Evolutionary conservation across 2,888 invertebrate species (phyloP).

Genomic region (Drosophila ezoana): DNA sequence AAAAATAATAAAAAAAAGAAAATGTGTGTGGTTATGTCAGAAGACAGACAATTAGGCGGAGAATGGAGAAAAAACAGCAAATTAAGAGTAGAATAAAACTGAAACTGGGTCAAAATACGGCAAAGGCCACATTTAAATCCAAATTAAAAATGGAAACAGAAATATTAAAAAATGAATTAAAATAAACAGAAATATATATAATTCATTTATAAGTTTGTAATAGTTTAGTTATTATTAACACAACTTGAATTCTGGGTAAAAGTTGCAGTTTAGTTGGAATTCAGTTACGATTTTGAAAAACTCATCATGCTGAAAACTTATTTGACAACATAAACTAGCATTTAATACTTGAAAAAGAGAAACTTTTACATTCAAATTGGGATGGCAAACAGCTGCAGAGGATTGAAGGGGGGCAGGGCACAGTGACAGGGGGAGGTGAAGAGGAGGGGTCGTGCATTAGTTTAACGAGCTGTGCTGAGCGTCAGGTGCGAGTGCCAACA

Average conservation of each 20-base stretch:
- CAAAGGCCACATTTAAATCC: neutral
- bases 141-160: conserved; percentile 2
- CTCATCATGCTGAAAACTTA: conserved; percentile 20
- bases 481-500: conserved; percentile 10
- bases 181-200: conserved; percentile 6
- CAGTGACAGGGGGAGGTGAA: neutral
- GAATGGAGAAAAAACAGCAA: neutral
- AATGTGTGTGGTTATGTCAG: neutral
- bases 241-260: conserved; percentile 10
- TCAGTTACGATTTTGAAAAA: conserved; percentile 22
- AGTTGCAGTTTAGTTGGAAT: conserved; percentile 18
- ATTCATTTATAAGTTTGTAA: conserved; percentile 21
- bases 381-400: conserved; percentile 15
- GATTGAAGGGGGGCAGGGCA: neutral
- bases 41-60: conserved; percentile 10
- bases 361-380: conserved; percentile 33
- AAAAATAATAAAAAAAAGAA: conserved; percentile 8
- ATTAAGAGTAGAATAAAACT: neutral
- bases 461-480: conserved; percentile 10
- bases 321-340: conserved; percentile 27
- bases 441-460: conserved; percentile 15
- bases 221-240: conserved; percentile 14
- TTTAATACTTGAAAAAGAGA: conserved; percentile 16
- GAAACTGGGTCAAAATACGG: conserved; percentile 23
- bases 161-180: neutral